Conservation (phyloP, 2,888 invertebrate species). For the Agrilus cyanescens region DNA sequence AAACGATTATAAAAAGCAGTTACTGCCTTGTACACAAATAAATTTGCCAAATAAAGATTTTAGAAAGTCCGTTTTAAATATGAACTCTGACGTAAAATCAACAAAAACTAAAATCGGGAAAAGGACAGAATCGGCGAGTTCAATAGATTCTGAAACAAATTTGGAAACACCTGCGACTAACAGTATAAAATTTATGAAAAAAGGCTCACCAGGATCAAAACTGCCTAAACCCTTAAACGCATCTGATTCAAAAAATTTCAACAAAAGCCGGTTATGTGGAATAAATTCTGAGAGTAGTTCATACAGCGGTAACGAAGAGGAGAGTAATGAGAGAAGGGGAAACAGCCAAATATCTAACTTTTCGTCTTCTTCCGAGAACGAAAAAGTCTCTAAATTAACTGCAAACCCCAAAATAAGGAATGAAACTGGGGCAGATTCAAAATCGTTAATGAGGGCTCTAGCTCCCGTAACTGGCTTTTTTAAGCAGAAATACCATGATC, state of each 20-base stretch:
- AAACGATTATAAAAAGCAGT: constrained; percentile 23
- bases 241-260: constrained; percentile 16
- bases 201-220: too few relatives aligned
- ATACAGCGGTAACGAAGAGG: constrained; percentile 31
- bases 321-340: constrained; percentile 8
- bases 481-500: constrained; percentile 47
- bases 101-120: constrained; percentile 31
- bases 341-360: too few relatives aligned
- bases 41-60: constrained; percentile 57
- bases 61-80: constrained; percentile 61
- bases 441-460: constrained; percentile 60
- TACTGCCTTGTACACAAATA: constrained; percentile 35
- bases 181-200: too few relatives aligned
- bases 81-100: constrained; percentile 37
- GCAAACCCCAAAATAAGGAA: constrained; percentile 33
- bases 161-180: background rate
- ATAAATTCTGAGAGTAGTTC: constrained; percentile 28
- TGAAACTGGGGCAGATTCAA: constrained; percentile 47
- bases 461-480: constrained; percentile 67
- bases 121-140: constrained; percentile 38
- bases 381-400: constrained; percentile 41
- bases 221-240: background rate
- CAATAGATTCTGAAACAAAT: constrained; percentile 33
- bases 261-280: constrained; percentile 33
- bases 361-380: constrained; percentile 9